phyloP scores from a whole-genome alignment of 2,797 vertebrate genomes.

The Intellagama lesueurii region DNA sequence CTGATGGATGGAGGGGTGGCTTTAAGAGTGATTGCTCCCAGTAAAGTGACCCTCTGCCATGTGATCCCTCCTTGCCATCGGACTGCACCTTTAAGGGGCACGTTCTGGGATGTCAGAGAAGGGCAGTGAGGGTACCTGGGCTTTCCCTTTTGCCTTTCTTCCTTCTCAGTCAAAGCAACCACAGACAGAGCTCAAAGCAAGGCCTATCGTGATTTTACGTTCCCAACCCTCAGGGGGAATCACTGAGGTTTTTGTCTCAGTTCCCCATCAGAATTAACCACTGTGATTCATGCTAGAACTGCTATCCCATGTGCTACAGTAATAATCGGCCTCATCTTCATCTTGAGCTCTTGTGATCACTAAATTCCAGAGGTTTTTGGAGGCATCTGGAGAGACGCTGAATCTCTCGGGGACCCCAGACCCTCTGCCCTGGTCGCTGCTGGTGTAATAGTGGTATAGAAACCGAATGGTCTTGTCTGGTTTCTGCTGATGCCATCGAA shows the following conservation, averaged over 20 bases:
- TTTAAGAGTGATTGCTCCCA: no score
- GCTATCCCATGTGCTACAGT: not conserved
- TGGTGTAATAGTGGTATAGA: not conserved
- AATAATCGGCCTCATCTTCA: not conserved
- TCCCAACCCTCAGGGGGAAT: no score
- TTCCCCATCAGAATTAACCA: constrained; percentile 10
- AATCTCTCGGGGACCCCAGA: not conserved
- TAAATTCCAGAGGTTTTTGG: not conserved
- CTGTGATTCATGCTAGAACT: not conserved
- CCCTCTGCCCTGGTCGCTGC: not conserved
- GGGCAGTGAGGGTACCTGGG: no score
- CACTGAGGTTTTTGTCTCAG: constrained; percentile 11
- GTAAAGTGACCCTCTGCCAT: no score
- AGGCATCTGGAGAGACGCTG: not conserved
- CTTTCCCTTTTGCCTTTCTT: no score
- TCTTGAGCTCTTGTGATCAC: not conserved
- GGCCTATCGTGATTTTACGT: no score
- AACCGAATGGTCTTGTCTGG: not conserved
- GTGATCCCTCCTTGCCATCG: no score
- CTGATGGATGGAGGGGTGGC: no score
- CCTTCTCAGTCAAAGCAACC: no score
- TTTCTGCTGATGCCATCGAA: not conserved
- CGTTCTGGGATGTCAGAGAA: no score
- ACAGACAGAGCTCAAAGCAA: no score
- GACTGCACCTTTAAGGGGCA: no score